A percentile compares a stretch with the other conserved stretches of the same genome.
These are phyloP conservation scores for Melikaiella ostensackeni DNA, from an alignment of 2,888 invertebrate species.

Conservation along the genomic window DNA sequence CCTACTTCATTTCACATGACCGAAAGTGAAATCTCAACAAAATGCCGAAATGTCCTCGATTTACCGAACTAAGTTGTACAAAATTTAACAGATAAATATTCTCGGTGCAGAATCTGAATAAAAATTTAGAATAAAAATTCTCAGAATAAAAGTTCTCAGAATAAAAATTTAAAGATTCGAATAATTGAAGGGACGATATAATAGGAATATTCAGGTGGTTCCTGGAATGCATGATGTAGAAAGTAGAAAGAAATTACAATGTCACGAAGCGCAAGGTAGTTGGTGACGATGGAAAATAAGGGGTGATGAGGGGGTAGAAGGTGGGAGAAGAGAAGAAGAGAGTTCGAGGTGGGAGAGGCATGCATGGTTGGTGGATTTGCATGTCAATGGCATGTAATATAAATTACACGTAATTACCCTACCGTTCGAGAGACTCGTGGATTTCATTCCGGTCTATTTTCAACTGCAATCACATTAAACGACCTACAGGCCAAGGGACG, in stretches of 20 bases:
- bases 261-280: conserved; percentile 27
- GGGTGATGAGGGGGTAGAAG: conserved; percentile 2
- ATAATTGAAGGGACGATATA: not conserved
- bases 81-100: no score
- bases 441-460: conserved; percentile 72
- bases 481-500: conserved; percentile 51
- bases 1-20: no score
- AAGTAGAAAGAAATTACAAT: conserved; percentile 35
- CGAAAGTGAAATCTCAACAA: no score
- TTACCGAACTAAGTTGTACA: no score
- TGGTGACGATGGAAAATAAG: conserved; percentile 36
- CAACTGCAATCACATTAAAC: conserved; percentile 61
- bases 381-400: conserved; percentile 77
- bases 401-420: conserved; percentile 76
- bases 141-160: not conserved
- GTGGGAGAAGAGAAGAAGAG: conserved; percentile 18
- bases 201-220: conserved; percentile 2
- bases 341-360: conserved; percentile 56
- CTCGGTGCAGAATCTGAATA: no score
- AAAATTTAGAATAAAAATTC: no score
- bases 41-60: no score
- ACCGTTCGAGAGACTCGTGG: conserved; percentile 68
- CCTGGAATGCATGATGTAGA: conserved; percentile 17
- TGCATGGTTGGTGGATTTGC: conserved; percentile 70
- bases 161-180: not conserved